phyloP scores from a whole-genome alignment of 1,140 invertebrate species.

The Scaptomyza graminum region DNA sequence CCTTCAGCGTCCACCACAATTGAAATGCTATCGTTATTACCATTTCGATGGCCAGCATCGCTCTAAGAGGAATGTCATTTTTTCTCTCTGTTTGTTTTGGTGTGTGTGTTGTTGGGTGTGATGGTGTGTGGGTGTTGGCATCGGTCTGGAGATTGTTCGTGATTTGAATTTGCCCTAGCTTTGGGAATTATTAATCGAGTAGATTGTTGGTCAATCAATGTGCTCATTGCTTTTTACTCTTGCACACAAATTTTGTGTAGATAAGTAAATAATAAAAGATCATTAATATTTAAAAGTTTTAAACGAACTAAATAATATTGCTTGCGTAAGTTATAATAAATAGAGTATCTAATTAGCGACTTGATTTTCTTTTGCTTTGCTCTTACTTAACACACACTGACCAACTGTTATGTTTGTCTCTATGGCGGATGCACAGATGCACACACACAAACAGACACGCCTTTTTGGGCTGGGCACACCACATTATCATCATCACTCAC shows the following conservation, averaged over 20 bases:
- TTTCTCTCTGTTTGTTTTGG: background rate
- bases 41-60: conserved; percentile 48
- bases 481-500: conserved; percentile 79
- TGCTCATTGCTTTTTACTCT: too few relatives aligned
- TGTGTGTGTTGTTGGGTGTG: conserved; percentile 6
- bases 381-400: background rate
- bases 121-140: conserved; percentile 11
- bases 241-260: too few relatives aligned
- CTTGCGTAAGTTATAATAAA: background rate
- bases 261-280: too few relatives aligned
- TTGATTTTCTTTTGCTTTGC: background rate
- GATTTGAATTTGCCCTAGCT: background rate
- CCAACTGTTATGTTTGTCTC: background rate
- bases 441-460: background rate
- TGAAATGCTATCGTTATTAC: conserved; percentile 66
- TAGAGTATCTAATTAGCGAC: background rate
- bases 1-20: conserved; percentile 45
- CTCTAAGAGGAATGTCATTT: background rate
- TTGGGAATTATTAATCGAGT: background rate
- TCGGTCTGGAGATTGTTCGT: background rate
- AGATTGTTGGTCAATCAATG: background rate
- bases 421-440: background rate
- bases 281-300: too few relatives aligned
- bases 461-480: background rate
- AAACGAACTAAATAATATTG: too few relatives aligned